These are phyloP conservation scores for Ramphastos sulfuratus DNA, from an alignment of 2,113 vertebrate genomes.

Conservation along the genomic window DNA sequence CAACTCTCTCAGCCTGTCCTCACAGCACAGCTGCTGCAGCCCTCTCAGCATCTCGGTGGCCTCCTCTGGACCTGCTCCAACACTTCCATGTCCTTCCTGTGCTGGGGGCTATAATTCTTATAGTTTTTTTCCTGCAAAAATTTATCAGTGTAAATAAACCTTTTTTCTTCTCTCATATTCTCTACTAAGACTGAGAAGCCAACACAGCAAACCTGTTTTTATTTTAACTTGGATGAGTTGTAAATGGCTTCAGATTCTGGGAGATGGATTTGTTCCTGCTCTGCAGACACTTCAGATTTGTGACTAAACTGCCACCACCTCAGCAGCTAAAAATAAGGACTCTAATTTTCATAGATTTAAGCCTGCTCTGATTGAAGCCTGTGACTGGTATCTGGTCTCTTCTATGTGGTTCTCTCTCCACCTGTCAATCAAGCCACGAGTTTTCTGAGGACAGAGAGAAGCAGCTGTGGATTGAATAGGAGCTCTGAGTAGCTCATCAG, in stretches of 20 bases:
- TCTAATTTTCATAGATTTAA: conserved; percentile 5
- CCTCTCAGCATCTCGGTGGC: too few relatives aligned
- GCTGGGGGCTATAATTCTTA: too few relatives aligned
- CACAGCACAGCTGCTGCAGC: too few relatives aligned
- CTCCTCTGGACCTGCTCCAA: too few relatives aligned
- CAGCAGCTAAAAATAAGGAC: conserved; percentile 20
- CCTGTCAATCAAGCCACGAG: conserved; percentile 51
- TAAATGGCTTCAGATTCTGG: not conserved
- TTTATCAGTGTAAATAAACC: not conserved
- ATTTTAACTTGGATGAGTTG: not conserved
- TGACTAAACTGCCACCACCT: not conserved
- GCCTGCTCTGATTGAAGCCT: conserved; percentile 23
- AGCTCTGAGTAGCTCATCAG: conserved; percentile 61
- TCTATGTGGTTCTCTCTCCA: not conserved
- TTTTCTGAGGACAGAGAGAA: conserved; percentile 61
- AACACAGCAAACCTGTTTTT: not conserved
- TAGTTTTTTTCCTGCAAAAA: not conserved
- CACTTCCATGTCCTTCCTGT: too few relatives aligned
- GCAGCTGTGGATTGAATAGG: conserved; percentile 67
- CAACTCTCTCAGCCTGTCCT: too few relatives aligned
- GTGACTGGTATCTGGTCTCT: conserved; percentile 33
- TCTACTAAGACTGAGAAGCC: not conserved
- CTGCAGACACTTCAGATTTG: not conserved
- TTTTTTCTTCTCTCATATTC: not conserved
- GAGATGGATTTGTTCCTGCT: not conserved